Conservation (phyloP, 2,113 vertebrate genomes). For the Tupaia chinensis region DNA sequence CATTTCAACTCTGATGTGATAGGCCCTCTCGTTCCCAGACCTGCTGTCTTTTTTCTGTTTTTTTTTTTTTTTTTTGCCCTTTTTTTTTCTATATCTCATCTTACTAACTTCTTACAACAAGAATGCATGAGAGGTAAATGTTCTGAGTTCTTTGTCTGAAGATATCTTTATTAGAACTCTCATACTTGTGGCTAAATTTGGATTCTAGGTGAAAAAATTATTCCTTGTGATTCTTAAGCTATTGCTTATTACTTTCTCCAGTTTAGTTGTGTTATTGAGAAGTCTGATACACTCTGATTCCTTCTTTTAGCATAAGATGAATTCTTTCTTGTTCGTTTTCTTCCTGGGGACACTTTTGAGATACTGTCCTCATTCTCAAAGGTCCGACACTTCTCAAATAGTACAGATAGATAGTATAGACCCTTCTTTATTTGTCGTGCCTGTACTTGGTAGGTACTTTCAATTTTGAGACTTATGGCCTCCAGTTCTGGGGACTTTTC, state of each 20-base stretch:
- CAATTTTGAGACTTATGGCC: neutral
- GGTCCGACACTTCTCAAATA: neutral
- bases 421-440: neutral
- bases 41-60: neutral
- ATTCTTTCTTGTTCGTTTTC: neutral
- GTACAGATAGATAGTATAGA: neutral
- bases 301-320: neutral
- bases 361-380: neutral
- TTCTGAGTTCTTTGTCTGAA: neutral
- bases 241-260: neutral
- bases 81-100: conserved; percentile 9
- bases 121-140: neutral
- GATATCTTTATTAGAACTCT: neutral
- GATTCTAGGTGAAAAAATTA: neutral
- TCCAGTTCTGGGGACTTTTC: neutral
- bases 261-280: neutral
- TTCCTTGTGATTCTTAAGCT: neutral
- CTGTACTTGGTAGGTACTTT: neutral
- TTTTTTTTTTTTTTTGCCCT: neutral
- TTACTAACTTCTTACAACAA: neutral
- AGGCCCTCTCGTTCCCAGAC: neutral
- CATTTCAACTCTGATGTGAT: neutral
- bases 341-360: neutral
- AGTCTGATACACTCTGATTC: neutral
- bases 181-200: neutral